A percentile compares a stretch with the other conserved stretches of the same genome.
These are phyloP conservation scores for Temnothorax unifasciatus DNA, from an alignment of 2,888 invertebrate genomes.

Conservation along the genomic window DNA sequence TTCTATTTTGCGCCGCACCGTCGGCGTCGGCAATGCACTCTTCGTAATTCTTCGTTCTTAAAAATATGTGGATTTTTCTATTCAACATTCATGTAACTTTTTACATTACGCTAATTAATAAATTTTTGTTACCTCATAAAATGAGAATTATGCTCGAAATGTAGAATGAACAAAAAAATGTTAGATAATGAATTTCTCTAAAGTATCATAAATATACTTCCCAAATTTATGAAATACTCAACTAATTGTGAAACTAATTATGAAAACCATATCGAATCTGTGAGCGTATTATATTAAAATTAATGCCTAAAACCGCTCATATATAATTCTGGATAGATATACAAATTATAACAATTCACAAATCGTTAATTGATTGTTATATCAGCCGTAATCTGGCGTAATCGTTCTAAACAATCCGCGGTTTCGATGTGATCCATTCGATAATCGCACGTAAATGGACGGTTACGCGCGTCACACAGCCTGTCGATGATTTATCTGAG, in stretches of 20 bases:
- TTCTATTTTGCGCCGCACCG: neutral
- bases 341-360: slow-evolving; percentile 12
- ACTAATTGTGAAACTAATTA: slow-evolving; percentile 22
- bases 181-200: neutral
- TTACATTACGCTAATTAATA: neutral
- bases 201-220: neutral
- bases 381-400: slow-evolving; percentile 1
- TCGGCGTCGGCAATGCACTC: slow-evolving; percentile 5
- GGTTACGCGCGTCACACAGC: slow-evolving; percentile 46
- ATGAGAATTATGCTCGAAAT: neutral
- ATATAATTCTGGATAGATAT: slow-evolving; percentile 6
- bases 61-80: slow-evolving; percentile 5
- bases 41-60: neutral
- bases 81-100: slow-evolving; percentile 11
- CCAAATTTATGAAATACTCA: neutral
- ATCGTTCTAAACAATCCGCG: slow-evolving; percentile 8
- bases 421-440: slow-evolving; percentile 38
- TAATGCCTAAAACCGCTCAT: neutral
- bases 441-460: slow-evolving; percentile 37
- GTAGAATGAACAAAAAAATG: neutral
- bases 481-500: slow-evolving; percentile 57
- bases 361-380: slow-evolving; percentile 2
- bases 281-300: neutral
- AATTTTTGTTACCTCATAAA: neutral
- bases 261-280: neutral